Evolutionary conservation across 2,888 invertebrate species (phyloP), one percentile per base, ranked within the genome.

Genomic region (Liposcelis brunnea): DNA sequence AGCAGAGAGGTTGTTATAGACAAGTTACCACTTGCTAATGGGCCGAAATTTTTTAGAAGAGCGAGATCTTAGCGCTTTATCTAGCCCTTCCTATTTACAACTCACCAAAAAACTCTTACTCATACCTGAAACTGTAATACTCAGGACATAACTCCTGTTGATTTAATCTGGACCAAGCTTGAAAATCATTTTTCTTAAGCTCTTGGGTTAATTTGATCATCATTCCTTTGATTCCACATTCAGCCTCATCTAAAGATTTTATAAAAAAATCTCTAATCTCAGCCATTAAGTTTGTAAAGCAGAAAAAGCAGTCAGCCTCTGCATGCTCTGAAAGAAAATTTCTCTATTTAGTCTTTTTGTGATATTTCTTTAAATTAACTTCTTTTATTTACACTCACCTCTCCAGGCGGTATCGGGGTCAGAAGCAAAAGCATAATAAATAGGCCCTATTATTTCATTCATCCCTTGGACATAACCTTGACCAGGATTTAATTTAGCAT

Each of bases 361-460:
- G 16, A 12, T 7, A 15, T 40, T 36, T 5, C 12, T 14, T 42
- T 34, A 2, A 16, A n/a, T 2, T n/a, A 16, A 14, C 1, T 18
- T 47, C n/a, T 6, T 1, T 12, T 2, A 15, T 34, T 15, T 31
- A 18, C 15, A 3, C 37, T 59, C 60, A 89, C 90, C 76, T 70
- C 85, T 72, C 70, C 77, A 86, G 43, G 77, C 72, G 21, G 70
- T 61, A 61, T 89, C 76, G 0, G 84, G 75, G 66, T 97, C 91
- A 16, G 80, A 83, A 6, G 97, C 95, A 64, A 98, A 90, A 0
- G 90, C 83, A 64, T 94, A 93, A 66, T 98, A 98, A 56, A 98
- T 90, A 6, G 97, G 97, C 0, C 95, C 98, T 37, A 98, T 80
- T 55, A 98, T 93, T 66, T 99, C 98, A 67, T 98, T 98, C 97